phyloP scores from a whole-genome alignment of 2,113 vertebrate genomes.

The Hemiscyllium ocellatum region DNA sequence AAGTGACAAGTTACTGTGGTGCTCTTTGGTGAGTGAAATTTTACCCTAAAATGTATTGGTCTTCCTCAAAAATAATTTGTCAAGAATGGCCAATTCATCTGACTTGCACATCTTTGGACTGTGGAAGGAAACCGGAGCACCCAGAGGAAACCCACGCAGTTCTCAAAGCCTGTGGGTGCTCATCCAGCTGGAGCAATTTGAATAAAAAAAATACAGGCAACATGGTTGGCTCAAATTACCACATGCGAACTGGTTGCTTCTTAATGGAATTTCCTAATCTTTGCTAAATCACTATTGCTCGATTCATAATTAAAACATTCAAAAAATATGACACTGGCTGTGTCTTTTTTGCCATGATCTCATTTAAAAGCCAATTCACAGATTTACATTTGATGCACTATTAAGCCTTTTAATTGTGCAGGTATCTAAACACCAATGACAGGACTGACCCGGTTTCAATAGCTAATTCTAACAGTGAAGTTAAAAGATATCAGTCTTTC shows the following conservation, averaged over 20 bases:
- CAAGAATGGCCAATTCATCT: not conserved
- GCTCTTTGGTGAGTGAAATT: no score
- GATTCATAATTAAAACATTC: not conserved
- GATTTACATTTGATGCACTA: not conserved
- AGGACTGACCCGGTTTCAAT: not conserved
- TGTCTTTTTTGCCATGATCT: not conserved
- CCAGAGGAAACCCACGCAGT: no score
- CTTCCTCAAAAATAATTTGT: no score
- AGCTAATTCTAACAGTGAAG: not conserved
- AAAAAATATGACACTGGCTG: not conserved
- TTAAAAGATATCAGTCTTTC: not conserved
- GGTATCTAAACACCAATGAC: not conserved
- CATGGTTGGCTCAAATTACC: not conserved
- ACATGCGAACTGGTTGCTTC: not conserved
- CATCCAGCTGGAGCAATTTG: not conserved
- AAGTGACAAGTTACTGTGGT: no score
- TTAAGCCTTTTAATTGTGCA: not conserved
- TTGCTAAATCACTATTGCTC: not conserved
- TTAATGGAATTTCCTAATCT: not conserved
- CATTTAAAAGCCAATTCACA: not conserved
- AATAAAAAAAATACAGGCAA: not conserved
- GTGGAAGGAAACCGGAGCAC: no score
- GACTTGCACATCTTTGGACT: no score
- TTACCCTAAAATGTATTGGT: no score
- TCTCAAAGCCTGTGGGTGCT: not conserved